Conservation (phyloP, 2,113 vertebrate species). For the Siniperca knerii region DNA sequence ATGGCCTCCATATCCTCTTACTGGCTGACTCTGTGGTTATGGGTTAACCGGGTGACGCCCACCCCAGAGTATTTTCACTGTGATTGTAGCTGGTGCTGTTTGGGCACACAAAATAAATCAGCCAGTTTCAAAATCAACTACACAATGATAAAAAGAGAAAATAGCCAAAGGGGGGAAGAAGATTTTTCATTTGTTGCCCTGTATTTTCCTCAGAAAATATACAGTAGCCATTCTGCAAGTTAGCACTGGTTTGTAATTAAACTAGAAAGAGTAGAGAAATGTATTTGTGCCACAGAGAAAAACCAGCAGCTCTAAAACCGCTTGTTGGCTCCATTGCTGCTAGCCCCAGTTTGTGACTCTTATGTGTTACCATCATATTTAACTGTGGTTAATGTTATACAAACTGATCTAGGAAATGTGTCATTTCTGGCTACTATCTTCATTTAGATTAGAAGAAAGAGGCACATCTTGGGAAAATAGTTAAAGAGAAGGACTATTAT, state of each 20-base stretch:
- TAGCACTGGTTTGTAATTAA: constrained; percentile 25
- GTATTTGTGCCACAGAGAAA: constrained; percentile 21
- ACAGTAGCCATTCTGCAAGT: constrained; percentile 7
- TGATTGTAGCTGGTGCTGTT: constrained; percentile 63
- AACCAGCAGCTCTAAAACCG: background rate
- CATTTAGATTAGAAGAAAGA: background rate
- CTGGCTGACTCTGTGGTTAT: constrained; percentile 77
- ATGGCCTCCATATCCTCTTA: constrained; percentile 83
- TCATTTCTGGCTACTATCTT: background rate
- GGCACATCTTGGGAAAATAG: background rate
- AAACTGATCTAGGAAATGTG: background rate
- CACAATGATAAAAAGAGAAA: constrained; percentile 30
- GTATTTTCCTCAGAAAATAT: constrained; percentile 32
- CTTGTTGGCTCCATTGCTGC: background rate
- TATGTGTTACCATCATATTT: background rate
- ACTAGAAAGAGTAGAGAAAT: constrained; percentile 8
- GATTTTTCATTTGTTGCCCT: constrained; percentile 28
- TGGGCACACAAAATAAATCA: constrained; percentile 27
- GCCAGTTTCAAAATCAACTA: constrained; percentile 26
- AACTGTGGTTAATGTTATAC: background rate
- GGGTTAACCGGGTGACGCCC: constrained; percentile 78
- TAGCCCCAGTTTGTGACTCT: background rate
- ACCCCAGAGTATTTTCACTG: constrained; percentile 71
- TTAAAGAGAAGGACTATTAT: background rate
- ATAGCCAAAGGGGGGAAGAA: constrained; percentile 7